A percentile compares a stretch with the other conserved stretches of the same genome.
Evolutionary conservation across 2,888 invertebrate genomes (phyloP).

Genomic region (Agrotis clavis): DNA sequence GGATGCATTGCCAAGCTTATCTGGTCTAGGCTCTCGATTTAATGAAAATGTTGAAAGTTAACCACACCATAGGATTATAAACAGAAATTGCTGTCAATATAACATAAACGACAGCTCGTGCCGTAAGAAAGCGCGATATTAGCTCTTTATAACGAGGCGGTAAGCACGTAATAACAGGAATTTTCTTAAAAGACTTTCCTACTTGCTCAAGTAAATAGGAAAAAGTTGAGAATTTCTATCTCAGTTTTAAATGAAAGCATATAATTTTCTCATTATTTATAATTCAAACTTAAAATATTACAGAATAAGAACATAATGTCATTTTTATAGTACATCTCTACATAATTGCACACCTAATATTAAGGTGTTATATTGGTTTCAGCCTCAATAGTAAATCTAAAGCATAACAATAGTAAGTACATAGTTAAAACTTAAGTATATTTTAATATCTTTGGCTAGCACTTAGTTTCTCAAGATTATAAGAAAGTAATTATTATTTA

Average conservation of each 20-base stretch:
- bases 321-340: conserved; percentile 20
- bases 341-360: conserved; percentile 24
- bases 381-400: conserved; percentile 55
- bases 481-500: conserved; percentile 46
- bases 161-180: conserved; percentile 47
- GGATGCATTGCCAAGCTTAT: conserved; percentile 48
- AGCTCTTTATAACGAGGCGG: conserved; percentile 44
- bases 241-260: conserved; percentile 27
- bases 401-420: conserved; percentile 36
- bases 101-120: conserved; percentile 58
- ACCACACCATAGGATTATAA: conserved; percentile 66
- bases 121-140: conserved; percentile 58
- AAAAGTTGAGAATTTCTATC: conserved; percentile 26
- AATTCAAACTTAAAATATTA: conserved; percentile 23
- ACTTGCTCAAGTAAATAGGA: conserved; percentile 26
- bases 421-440: conserved; percentile 37
- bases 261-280: conserved; percentile 42
- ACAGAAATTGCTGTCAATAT: conserved; percentile 61
- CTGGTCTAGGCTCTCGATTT: conserved; percentile 54
- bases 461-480: conserved; percentile 61
- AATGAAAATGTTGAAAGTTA: conserved; percentile 70
- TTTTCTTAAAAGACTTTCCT: conserved; percentile 47
- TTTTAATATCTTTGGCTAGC: conserved; percentile 69
- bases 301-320: conserved; percentile 14
- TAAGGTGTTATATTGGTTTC: conserved; percentile 40